Percentiles rank a stretch among this genome's conserved stretches.
Conservation (phyloP, 2,113 vertebrate species). For the Protomyctophum bolini region DNA sequence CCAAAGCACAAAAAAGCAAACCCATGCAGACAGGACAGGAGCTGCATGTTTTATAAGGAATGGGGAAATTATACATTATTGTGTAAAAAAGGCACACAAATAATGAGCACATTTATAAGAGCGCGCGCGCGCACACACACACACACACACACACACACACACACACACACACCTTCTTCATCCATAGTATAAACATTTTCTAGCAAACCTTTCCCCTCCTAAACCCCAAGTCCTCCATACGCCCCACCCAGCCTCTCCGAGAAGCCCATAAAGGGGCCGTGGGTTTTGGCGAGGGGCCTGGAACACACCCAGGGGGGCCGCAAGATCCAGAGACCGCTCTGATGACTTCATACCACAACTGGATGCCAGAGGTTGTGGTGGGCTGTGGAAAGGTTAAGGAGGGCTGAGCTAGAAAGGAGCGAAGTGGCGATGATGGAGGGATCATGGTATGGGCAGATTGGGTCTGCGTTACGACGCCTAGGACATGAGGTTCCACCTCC, state of each 20-base stretch:
- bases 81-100: not conserved
- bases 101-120: too few relatives aligned
- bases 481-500: too few relatives aligned
- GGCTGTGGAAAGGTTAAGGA: conserved; percentile 33
- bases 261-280: conserved; percentile 55
- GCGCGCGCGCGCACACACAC: not conserved
- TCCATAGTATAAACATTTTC: conserved; percentile 13
- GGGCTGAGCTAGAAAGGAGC: not conserved
- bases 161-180: not conserved
- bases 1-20: not conserved
- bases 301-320: conserved; percentile 48
- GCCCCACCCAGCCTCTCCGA: conserved; percentile 77
- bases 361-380: conserved; percentile 54
- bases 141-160: not conserved
- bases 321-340: conserved; percentile 34
- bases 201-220: not conserved
- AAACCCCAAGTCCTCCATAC: conserved; percentile 54
- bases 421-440: conserved; percentile 38
- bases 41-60: not conserved
- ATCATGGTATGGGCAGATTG: not conserved
- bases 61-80: not conserved
- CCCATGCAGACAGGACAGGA: not conserved
- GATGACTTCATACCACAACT: conserved; percentile 63
- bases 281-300: conserved; percentile 54
- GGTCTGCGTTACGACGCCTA: too few relatives aligned